Evolutionary conservation across 2,888 invertebrate species (phyloP).

Genomic region (Napeogenes sylphis): DNA sequence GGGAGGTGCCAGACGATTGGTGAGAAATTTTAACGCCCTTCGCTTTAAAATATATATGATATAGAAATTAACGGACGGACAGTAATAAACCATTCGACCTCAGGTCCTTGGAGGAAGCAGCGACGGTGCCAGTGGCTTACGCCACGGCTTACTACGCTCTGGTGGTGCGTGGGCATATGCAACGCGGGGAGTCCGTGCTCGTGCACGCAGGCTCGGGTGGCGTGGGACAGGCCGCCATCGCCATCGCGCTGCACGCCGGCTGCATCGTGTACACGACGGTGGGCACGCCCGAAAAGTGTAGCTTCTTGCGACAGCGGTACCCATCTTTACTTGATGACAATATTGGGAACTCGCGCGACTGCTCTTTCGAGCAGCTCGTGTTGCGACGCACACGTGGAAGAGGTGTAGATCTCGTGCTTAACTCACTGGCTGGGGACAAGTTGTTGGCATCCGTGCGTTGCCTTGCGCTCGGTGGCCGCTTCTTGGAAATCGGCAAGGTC

Average conservation of each 20-base stretch:
- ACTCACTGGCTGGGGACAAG: constrained; percentile 97
- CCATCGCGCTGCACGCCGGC: constrained; percentile 92
- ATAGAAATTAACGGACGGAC: neutral
- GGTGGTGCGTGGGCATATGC: constrained; percentile 89
- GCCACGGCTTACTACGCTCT: constrained; percentile 95
- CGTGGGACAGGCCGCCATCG: constrained; percentile 97
- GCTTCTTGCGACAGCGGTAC: constrained; percentile 92
- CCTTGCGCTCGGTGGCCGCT: constrained; percentile 93
- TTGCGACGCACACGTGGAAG: constrained; percentile 89
- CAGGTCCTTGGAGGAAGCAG: constrained; percentile 88
- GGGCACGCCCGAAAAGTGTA: constrained; percentile 90
- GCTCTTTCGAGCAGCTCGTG: constrained; percentile 93
- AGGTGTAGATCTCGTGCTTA: constrained; percentile 96
- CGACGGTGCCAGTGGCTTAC: constrained; percentile 97
- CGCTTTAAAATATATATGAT: neutral
- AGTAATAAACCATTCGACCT: neutral
- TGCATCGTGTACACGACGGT: constrained; percentile 96
- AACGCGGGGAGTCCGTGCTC: constrained; percentile 89
- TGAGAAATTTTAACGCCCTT: constrained; percentile 7
- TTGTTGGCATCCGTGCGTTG: constrained; percentile 95
- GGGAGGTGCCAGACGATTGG: constrained; percentile 93
- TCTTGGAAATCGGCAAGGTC: constrained; percentile 98
- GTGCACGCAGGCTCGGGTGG: constrained; percentile 97
- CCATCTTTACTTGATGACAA: constrained; percentile 83
- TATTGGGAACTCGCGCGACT: constrained; percentile 95